Evolutionary conservation across 2,888 invertebrate species (phyloP), one percentile per base, ranked within the genome.

Genomic region (Spialia ferax): DNA sequence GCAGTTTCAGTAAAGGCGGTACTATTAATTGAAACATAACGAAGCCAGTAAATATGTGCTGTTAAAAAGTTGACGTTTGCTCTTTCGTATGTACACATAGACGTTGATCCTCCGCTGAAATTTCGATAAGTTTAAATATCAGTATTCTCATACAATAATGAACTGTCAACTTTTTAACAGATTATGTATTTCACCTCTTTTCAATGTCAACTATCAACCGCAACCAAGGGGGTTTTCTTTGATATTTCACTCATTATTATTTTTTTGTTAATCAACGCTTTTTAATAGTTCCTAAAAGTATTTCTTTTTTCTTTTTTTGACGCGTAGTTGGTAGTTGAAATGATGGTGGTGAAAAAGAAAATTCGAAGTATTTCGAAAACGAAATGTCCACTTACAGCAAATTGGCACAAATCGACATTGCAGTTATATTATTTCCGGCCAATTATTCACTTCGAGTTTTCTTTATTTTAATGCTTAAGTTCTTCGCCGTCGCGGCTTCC

Each of bases 401-500:
- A 20, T 48, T 48, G 10, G 45, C 45, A 48, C 45, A 10, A 20
- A 15, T 48, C 11, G 45, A 48, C 48, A 62, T 65, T 56, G 56
- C 59, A 54, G 26, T 35, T 45, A n/a, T 18, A 45, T 8, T 50
- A 1, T 48, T 74, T 69, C 38, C 68, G 72, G 73, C 71, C 71
- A 73, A 75, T 76, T 73, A 74, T 77, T 75, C 81, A 86, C 87
- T 89, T 89, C 85, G 87, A 89, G 72, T 85, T 89, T 87, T 86
- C 87, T 87, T 79, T 57, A 29, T 6, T 57, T 75, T 77, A 80
- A 86, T 78, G 91, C 90, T 91, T 88, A 83, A 89, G 87, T 85
- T 91, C 93, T 91, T 91, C 87, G 88, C 91, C 88, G 83, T 85
- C 82, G 88, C 91, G 91, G 90, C 92, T 90, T 88, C 91, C 91